Base-by-base conservation (phyloP, 1,140 invertebrate species). In the Pachypeltis micranthus region DNA sequence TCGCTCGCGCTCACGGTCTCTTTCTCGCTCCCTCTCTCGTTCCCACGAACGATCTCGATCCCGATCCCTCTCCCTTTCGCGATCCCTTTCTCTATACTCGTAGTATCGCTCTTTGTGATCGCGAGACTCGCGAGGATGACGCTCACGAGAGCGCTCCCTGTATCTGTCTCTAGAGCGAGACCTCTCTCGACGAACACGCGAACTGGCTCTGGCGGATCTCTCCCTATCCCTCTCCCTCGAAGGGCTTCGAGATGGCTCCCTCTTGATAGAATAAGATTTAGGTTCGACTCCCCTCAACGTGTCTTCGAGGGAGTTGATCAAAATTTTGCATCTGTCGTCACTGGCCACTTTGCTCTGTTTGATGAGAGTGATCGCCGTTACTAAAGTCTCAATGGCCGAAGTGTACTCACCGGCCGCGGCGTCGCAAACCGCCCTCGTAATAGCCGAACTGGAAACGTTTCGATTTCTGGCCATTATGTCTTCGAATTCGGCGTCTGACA, bases 401-500 rank as follows among this genome's bases (percentile, higher is more conserved):
- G 27, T 2, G 56, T 58, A 65, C 56, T 66, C 65, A 75, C 84
- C 83, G 61, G 91, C 90, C 26, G 94, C 93, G 1, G 96, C 96
- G 78, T 99, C 96, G 39, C 92, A 91, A 10, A 99, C 94, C 14
- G 96, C 96, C 65, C 96, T 80, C 14, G 92, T 90, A 65, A 99
- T 98, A 1, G 96, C 96, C 31, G 90, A 93, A 66, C 91, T 95
- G 2, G 93, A 97, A 1, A 99, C 95, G 10, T 94, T 98, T 66
- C 95, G 82, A 77, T 99, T 99, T 67, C 96, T 81, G 59, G 87
- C 84, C 90, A 99, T 96, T 39, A 98, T 94, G 75, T 99, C 96
- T 77, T 99, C 95, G 77, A 98, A 98, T 79, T 99, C 96, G 66
- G 87, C 86, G 74, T 98, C 95, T 64, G 84, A 87, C 24, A 97